Evolutionary conservation across 2,888 invertebrate genomes (phyloP).

Genomic region (Clunio marinus): DNA sequence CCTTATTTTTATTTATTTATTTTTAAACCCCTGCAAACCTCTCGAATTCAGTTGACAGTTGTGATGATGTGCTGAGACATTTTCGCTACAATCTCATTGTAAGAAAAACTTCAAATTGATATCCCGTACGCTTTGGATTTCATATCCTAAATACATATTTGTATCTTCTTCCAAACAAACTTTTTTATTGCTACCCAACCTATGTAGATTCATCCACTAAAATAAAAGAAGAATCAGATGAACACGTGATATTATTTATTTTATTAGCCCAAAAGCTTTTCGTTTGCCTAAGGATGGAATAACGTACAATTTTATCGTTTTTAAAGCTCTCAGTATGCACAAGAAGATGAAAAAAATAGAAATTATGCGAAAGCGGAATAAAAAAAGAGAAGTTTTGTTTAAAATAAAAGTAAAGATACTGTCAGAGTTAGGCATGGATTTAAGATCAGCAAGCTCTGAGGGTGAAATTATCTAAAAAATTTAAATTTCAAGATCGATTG

Average conservation of each 20-base stretch:
- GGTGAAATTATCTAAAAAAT: too few species aligned
- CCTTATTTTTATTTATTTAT: not conserved
- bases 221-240: not conserved
- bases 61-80: conserved; percentile 8
- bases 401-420: not conserved
- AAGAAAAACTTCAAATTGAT: not conserved
- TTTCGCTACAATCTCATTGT: not conserved
- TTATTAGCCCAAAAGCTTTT: not conserved
- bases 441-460: too few species aligned
- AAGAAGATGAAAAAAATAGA: too few species aligned
- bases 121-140: not conserved
- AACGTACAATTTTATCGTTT: not conserved
- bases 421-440: not conserved
- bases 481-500: too few species aligned
- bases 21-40: not conserved
- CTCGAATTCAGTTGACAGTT: conserved; percentile 12
- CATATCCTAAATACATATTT: conserved; percentile 23
- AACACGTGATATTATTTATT: conserved; percentile 1
- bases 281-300: not conserved
- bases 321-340: too few species aligned
- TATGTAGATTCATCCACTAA: too few species aligned
- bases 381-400: not conserved
- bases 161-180: conserved; percentile 6
- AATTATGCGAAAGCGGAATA: too few species aligned
- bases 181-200: too few species aligned